Base-by-base conservation (phyloP, 2,797 vertebrate species). In the Lepus townsendii region DNA sequence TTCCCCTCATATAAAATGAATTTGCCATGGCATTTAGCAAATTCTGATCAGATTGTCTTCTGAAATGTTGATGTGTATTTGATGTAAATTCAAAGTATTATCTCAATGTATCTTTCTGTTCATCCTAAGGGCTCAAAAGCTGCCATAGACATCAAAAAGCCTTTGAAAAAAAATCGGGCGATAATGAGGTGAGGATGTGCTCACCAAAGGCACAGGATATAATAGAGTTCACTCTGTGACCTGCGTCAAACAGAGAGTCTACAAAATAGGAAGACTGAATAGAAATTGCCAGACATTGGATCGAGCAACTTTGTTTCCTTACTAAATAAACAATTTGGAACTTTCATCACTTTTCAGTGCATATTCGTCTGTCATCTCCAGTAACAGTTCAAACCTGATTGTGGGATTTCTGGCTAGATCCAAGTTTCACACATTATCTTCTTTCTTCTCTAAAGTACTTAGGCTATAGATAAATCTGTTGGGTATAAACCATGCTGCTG, bases 321-420 rank as follows among this genome's bases (percentile, higher is more conserved):
- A 38, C 14, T 92, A 91, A 91, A 57, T 76, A 95, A 91, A 96
- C 91, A 95, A 52, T 92, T 97, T 66, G 88, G 82, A 95, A 35
- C 26, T 83, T 32, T 85, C 85, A 69, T 84, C 92, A 94, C 69
- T 90, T 38, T 4, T 72, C 84, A 69, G 57, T 57, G 2, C 5
- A 4, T 86, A 16, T 27, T 96, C 24, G 84, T 83, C 47, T 79
- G 4, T 50, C 77, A 96, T 95, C 93, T 35, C 94, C 2, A 38
- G 5, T 60, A 79, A 60, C 16, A 87, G 88, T 93, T 97, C 88
- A 93, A 62, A 87, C 35, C 38, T 57, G 66, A 92, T 92, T 77
- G 86, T 84, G 32, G 71, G 71, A 87, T 96, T 95, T 35, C 60
- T 95, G 80, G 90, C 20, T 86, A 77, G 1, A 50, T 93, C 89